Base-by-base conservation (phyloP, 2,888 invertebrate species). In the Hypomecis atomaria region DNA sequence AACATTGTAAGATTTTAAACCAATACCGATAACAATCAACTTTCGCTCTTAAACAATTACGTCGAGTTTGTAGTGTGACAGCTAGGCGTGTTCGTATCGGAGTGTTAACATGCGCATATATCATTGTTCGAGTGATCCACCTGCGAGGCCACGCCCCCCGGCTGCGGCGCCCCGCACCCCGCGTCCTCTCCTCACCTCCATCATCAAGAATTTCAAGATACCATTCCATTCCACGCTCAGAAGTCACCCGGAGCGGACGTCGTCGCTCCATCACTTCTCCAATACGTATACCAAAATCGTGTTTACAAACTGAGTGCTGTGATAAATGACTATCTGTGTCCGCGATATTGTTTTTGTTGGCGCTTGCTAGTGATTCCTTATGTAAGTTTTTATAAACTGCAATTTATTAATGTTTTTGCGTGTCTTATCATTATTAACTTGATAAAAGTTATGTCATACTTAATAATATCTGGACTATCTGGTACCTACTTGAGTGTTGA, bases 81-180 rank as follows among this genome's bases (percentile, higher is more conserved):
- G 81, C 85, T 82, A 92, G 92, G 92, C 91, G 92, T 90, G 90
- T 89, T 84, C 86, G 74, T 75, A 76, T 75, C 73, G 71, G 72
- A 85, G 88, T 89, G 90, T 87, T 89, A 90, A 89, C 87, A 88
- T 87, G 88, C 86, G 89, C 88, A 90, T 91, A 90, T 85, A 89
- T 91, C 90, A 90, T 84, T 77, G 84, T 86, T 85, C 83, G 84
- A 79, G 74, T 84, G 85, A 85, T 89, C 86, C 90, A 91, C 91
- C 90, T 91, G 90, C 82, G 76, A 84, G 75, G 82, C 87, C 85
- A 82, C 90, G 88, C 88, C 89, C 76, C 80, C 77, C 13, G 38
- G 55, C 45, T 61, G 64, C 70, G 40, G 49, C 49, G 59, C 72
- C 72, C 73, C 75, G 66, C 65, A 61, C 75, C 78, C 79, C 74